A percentile compares a stretch with the other conserved stretches of the same genome.
Conservation (phyloP, 2,113 vertebrate species). For the Suncus etruscus region DNA sequence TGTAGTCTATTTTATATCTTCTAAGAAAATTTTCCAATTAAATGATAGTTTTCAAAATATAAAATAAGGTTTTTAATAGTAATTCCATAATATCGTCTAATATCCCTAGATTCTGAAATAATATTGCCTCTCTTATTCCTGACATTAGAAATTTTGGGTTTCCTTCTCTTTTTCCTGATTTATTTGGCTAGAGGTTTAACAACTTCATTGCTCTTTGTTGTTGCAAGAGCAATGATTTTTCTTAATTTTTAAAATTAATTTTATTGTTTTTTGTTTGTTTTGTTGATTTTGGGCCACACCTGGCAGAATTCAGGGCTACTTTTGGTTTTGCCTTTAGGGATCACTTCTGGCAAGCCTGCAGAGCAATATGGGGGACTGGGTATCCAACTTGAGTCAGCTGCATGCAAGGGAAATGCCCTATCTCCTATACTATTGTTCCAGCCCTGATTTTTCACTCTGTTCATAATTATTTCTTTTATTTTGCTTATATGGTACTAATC, state of each 20-base stretch:
- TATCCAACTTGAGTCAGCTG: too few relatives aligned
- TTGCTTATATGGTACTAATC: not conserved
- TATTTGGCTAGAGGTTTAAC: not conserved
- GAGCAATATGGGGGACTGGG: too few relatives aligned
- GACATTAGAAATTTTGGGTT: not conserved
- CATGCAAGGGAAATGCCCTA: too few relatives aligned
- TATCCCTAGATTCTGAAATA: not conserved
- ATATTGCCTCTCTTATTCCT: not conserved
- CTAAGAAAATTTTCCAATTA: slow-evolving; percentile 11
- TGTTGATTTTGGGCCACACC: too few relatives aligned
- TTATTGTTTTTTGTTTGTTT: too few relatives aligned
- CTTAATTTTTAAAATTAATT: too few relatives aligned
- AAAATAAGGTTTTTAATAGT: not conserved
- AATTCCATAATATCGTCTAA: not conserved
- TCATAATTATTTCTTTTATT: not conserved
- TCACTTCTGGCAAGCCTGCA: too few relatives aligned
- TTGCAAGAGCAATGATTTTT: too few relatives aligned
- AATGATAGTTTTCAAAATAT: not conserved
- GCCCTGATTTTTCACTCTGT: not conserved
- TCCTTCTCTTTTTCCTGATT: not conserved
- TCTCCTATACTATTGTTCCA: too few relatives aligned
- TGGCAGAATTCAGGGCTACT: too few relatives aligned
- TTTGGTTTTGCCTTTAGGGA: too few relatives aligned
- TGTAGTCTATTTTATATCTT: not conserved
- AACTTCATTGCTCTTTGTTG: not conserved